Base-by-base conservation (phyloP, 2,888 invertebrate genomes). In the Meganola albula region DNA sequence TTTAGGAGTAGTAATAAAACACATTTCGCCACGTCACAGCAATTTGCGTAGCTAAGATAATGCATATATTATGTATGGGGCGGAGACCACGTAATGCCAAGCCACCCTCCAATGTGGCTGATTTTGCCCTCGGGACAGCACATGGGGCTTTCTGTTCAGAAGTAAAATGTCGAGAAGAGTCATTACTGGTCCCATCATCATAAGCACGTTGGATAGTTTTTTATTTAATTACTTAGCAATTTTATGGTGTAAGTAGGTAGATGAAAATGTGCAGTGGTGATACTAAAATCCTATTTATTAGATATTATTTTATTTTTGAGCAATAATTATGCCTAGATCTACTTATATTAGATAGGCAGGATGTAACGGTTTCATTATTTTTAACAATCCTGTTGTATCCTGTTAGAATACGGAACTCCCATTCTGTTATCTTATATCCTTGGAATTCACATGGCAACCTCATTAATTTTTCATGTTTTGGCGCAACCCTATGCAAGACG, bases 401-500 rank as follows among this genome's bases (percentile, higher is more conserved):
- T n/a, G n/a, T n/a, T n/a, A n/a, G n/a, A n/a, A n/a, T n/a, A n/a
- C n/a, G n/a, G n/a, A n/a, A n/a, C n/a, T n/a, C n/a, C n/a, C n/a
- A n/a, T n/a, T n/a, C n/a, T n/a, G n/a, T n/a, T n/a, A n/a, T n/a
- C n/a, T n/a, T n/a, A n/a, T n/a, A n/a, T n/a, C n/a, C n/a, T n/a
- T n/a, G n/a, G n/a, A n/a, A n/a, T n/a, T n/a, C n/a, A n/a, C n/a
- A n/a, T n/a, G n/a, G n/a, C n/a, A 63, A 61, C 60, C 61, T 69
- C 61, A 67, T 70, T 69, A 68, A 70, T 60, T 64, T 66, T 71
- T 71, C 64, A 70, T 64, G 56, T 60, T 43, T 57, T 65, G 63
- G 56, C 67, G 58, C 64, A 52, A 58, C 58, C 53, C 53, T 47
- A 55, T 60, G 56, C 48, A 51, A 53, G 55, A n/a, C n/a, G 38